Percentiles rank a stretch among this genome's conserved stretches.
Conservation (phyloP, 2,888 invertebrate species). For the Tillus elongatus region DNA sequence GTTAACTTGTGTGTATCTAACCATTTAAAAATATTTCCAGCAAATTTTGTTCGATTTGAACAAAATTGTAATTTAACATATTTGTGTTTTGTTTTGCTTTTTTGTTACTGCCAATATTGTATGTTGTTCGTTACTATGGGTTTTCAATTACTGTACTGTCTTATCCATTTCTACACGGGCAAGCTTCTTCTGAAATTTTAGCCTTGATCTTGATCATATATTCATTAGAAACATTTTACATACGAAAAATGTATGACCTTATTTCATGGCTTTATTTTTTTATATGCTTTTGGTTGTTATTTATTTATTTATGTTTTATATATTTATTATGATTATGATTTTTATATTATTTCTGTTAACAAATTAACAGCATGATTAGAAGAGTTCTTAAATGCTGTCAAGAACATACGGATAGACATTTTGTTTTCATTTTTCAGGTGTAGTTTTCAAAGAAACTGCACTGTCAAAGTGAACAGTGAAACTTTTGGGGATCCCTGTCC, state of each 20-base stretch:
- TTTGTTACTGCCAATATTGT: constrained; percentile 39
- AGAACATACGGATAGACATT: too few relatives aligned
- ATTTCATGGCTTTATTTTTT: constrained; percentile 8
- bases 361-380: constrained; percentile 25
- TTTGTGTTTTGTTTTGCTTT: constrained; percentile 26
- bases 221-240: too few relatives aligned
- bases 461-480: constrained; percentile 34
- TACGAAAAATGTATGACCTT: too few relatives aligned
- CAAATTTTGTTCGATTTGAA: constrained; percentile 1
- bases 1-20: not conserved
- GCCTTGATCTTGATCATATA: too few relatives aligned
- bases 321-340: not conserved
- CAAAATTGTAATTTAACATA: constrained; percentile 9
- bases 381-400: too few relatives aligned
- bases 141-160: too few relatives aligned
- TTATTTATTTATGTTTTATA: constrained; percentile 12
- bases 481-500: constrained; percentile 52
- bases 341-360: constrained; percentile 14
- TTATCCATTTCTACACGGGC: too few relatives aligned
- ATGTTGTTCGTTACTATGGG: constrained; percentile 33
- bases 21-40: not conserved
- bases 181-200: too few relatives aligned
- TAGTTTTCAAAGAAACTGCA: constrained; percentile 33
- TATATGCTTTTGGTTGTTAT: constrained; percentile 9
- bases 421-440: constrained; percentile 44